Conservation (phyloP, 1,140 invertebrate species). For the Trichonephila clavata region DNA sequence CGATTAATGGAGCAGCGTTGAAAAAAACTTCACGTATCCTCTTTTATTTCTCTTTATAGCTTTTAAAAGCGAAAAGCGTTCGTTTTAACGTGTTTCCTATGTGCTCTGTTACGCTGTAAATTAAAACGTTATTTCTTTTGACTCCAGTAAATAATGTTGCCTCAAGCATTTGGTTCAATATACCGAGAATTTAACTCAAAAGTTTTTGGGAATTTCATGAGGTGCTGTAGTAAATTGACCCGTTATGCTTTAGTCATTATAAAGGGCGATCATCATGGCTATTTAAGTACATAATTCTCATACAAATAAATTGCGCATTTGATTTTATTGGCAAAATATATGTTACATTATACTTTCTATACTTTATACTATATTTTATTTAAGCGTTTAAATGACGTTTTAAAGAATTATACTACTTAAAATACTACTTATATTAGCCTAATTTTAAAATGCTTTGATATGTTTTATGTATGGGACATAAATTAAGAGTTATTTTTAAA, state of each 20-base stretch:
- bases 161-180: neutral
- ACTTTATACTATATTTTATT: too few relatives aligned
- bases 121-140: constrained; percentile 46
- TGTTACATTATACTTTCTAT: too few relatives aligned
- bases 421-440: too few relatives aligned
- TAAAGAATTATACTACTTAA: too few relatives aligned
- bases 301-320: neutral
- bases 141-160: neutral
- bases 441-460: too few relatives aligned
- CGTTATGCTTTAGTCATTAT: neutral
- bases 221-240: constrained; percentile 12
- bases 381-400: too few relatives aligned
- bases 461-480: too few relatives aligned
- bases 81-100: constrained; percentile 4
- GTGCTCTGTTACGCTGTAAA: neutral
- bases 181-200: constrained; percentile 5
- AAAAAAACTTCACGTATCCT: neutral
- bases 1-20: constrained; percentile 38
- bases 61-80: constrained; percentile 30
- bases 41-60: constrained; percentile 47
- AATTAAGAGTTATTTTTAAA: too few relatives aligned
- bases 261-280: neutral
- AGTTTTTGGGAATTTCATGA: neutral
- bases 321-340: neutral
- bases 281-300: neutral